These are phyloP conservation scores for Reticulitermes speratus DNA, from an alignment of 1,140 invertebrate genomes.

Conservation along the genomic window DNA sequence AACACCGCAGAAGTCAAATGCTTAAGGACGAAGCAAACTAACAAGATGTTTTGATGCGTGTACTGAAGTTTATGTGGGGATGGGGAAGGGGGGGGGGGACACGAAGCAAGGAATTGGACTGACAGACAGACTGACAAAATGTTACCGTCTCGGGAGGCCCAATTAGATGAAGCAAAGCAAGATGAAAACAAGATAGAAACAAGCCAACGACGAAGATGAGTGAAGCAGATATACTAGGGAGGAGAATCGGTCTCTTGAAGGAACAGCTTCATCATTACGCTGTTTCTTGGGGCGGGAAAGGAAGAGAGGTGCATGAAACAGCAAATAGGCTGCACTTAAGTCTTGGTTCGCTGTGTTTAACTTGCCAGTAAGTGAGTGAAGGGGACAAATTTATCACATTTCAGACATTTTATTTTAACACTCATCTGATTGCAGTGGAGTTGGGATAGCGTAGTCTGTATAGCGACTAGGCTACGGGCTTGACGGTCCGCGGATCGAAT, in stretches of 20 bases:
- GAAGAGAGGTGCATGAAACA: not conserved
- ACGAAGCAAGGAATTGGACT: not conserved
- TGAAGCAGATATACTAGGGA: not conserved
- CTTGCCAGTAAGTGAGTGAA: no score
- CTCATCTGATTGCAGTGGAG: no score
- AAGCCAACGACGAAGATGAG: not conserved
- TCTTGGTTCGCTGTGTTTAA: no score
- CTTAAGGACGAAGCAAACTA: not conserved
- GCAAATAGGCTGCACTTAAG: no score
- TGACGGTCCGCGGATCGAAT: no score
- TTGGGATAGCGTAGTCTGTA: no score
- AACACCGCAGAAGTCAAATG: not conserved
- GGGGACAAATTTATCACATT: no score
- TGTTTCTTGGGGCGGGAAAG: not conserved
- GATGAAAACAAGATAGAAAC: not conserved
- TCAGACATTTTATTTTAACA: no score
- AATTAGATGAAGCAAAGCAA: not conserved
- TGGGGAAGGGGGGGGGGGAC: not conserved
- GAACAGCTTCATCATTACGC: not conserved
- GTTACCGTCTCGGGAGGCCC: not conserved
- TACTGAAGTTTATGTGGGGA: not conserved
- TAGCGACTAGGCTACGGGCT: no score
- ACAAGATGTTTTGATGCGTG: constrained; percentile 8
- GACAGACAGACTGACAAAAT: not conserved
- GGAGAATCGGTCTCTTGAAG: not conserved